Evolutionary conservation across 2,797 vertebrate genomes (phyloP).

Genomic region (Valencia hispanica): DNA sequence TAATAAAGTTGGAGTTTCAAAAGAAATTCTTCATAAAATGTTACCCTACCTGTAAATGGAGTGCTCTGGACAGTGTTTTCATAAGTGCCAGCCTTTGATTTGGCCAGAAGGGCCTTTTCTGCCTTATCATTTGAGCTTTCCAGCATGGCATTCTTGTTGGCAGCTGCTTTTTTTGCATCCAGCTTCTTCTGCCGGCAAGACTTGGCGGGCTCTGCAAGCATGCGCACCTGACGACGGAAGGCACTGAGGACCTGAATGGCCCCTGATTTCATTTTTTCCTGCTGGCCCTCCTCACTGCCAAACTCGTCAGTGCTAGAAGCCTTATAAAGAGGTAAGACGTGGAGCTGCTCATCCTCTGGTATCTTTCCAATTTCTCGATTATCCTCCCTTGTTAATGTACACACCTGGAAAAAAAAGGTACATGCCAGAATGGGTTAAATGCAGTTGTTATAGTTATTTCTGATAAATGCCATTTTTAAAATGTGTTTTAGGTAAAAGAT

Average conservation of each 20-base stretch:
- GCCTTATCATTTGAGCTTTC: conserved; percentile 84
- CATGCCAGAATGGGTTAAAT: not conserved
- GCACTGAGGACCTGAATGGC: conserved; percentile 93
- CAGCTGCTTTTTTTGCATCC: conserved; percentile 92
- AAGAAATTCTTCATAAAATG: conserved; percentile 16
- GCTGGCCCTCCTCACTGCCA: conserved; percentile 91
- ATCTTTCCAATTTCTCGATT: conserved; percentile 91
- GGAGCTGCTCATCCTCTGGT: conserved; percentile 97
- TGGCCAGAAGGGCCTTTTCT: conserved; percentile 86
- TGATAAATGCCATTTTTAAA: not conserved
- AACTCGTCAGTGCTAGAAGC: conserved; percentile 93
- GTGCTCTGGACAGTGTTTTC: conserved; percentile 74
- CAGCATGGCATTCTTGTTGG: conserved; percentile 86
- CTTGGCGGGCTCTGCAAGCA: conserved; percentile 94
- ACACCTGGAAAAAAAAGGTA: conserved; percentile 83
- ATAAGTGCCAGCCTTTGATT: conserved; percentile 83
- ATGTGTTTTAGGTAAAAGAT: not conserved
- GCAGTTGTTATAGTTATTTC: not conserved
- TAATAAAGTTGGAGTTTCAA: not conserved
- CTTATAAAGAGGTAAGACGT: conserved; percentile 96
- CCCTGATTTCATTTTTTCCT: conserved; percentile 91
- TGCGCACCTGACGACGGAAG: conserved; percentile 93
- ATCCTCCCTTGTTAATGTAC: conserved; percentile 96
- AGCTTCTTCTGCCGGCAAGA: conserved; percentile 95
- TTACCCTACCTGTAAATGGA: conserved; percentile 72